A percentile compares a stretch with the other conserved stretches of the same genome.
Evolutionary conservation across 2,113 vertebrate genomes (phyloP).

Genomic region (Poeciliopsis turrubarensis): DNA sequence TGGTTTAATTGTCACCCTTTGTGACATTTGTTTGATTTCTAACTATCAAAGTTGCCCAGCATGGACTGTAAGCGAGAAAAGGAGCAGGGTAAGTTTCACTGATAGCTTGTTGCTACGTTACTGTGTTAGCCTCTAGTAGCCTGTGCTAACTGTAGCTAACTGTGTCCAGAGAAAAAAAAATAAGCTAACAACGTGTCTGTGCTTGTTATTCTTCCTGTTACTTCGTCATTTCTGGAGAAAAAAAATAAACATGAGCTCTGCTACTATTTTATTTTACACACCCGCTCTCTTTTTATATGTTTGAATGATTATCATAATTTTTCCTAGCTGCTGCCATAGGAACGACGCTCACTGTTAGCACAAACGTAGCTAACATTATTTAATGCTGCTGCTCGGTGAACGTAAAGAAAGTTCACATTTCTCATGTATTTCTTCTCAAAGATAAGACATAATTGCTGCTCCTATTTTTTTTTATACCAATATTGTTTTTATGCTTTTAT

Average conservation of each 20-base stretch:
- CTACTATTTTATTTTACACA: constrained; percentile 18
- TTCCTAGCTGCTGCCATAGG: constrained; percentile 12
- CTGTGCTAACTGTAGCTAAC: constrained; percentile 31
- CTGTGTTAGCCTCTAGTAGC: constrained; percentile 54
- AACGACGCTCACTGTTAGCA: constrained; percentile 8
- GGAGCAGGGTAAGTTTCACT: constrained; percentile 76
- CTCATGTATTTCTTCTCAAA: not conserved
- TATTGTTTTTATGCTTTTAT: not conserved
- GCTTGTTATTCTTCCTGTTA: constrained; percentile 13
- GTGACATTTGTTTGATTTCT: constrained; percentile 1
- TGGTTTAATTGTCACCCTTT: constrained; percentile 3
- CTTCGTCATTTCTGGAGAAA: constrained; percentile 11
- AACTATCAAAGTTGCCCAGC: constrained; percentile 28
- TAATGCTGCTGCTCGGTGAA: constrained; percentile 5
- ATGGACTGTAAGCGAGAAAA: constrained; percentile 82
- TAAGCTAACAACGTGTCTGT: constrained; percentile 2
- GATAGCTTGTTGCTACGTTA: constrained; percentile 66
- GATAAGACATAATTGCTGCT: not conserved
- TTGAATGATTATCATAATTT: constrained; percentile 26
- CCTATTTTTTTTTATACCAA: not conserved
- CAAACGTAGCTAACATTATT: constrained; percentile 17
- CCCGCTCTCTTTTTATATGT: constrained; percentile 39
- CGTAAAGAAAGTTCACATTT: constrained; percentile 12
- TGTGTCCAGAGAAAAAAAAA: not conserved
- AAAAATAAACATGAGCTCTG: not conserved